Percentiles rank a stretch among this genome's conserved stretches.
Conservation (phyloP, 23 tunicate species). For the Ascidia mentula region DNA sequence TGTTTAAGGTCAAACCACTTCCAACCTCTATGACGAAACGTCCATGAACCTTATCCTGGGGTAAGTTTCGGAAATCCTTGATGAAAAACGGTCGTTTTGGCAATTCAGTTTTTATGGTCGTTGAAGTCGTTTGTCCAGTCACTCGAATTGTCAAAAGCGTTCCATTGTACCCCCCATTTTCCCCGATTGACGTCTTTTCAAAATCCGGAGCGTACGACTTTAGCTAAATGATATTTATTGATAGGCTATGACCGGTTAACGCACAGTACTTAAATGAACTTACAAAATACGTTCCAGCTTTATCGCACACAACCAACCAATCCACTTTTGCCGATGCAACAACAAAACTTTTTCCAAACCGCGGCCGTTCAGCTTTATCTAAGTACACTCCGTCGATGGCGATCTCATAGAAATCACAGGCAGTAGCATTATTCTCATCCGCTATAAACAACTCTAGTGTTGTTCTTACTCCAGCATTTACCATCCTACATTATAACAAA, state of each 20-base stretch:
- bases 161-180: neutral
- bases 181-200: neutral
- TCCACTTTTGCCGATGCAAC: conserved; percentile 43
- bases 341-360: conserved; percentile 38
- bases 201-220: neutral
- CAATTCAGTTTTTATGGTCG: neutral
- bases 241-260: no score
- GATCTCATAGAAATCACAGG: conserved; percentile 46
- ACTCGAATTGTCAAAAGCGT: conserved; percentile 5
- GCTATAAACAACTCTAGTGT: conserved; percentile 31
- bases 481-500: conserved; percentile 65
- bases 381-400: conserved; percentile 70
- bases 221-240: neutral
- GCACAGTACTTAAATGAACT: no score
- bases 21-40: conserved; percentile 17
- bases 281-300: no score
- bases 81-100: conserved; percentile 4
- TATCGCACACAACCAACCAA: conserved; percentile 70
- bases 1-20: neutral
- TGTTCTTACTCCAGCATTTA: conserved; percentile 66
- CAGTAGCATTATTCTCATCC: neutral
- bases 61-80: neutral
- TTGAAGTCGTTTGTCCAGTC: conserved; percentile 3
- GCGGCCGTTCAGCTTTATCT: conserved; percentile 19
- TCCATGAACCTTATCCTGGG: neutral